Evolutionary conservation across 2,797 vertebrate genomes (phyloP).

Genomic region (Aulostomus chinensis): DNA sequence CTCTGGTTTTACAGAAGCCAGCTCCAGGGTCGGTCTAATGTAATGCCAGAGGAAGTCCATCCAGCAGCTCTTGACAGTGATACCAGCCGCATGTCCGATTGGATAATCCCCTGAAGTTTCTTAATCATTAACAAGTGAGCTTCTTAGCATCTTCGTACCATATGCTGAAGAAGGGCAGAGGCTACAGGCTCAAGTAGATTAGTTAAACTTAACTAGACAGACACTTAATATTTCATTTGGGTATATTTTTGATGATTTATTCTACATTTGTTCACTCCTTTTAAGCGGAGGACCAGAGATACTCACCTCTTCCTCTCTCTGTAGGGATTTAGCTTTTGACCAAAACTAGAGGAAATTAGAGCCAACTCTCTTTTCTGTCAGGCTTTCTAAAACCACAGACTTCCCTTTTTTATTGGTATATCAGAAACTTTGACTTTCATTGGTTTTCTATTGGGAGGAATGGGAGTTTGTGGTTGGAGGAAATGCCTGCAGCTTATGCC

Average conservation of each 20-base stretch:
- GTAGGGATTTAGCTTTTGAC: conserved; percentile 39
- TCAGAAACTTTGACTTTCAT: conserved; percentile 27
- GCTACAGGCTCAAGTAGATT: conserved; percentile 1
- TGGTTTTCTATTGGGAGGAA: conserved; percentile 15
- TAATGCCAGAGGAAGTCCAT: conserved; percentile 71
- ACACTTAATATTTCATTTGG: too few species aligned
- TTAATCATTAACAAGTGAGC: conserved; percentile 46
- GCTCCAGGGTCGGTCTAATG: conserved; percentile 72
- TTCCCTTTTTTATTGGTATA: conserved; percentile 24
- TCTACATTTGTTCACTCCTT: conserved; percentile 14
- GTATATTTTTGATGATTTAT: too few species aligned
- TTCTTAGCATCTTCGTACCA: background rate
- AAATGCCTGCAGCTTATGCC: conserved; percentile 10
- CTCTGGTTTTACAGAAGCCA: conserved; percentile 60
- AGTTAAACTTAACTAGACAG: too few species aligned
- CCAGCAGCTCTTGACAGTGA: conserved; percentile 49
- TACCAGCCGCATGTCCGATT: conserved; percentile 61
- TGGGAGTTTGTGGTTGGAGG: conserved; percentile 20
- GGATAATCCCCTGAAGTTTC: conserved; percentile 62
- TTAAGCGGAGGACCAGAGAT: conserved; percentile 18
- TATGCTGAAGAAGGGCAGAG: background rate
- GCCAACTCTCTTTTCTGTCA: conserved; percentile 39
- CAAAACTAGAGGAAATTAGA: conserved; percentile 54
- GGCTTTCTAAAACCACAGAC: conserved; percentile 51
- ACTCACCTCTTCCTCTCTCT: conserved; percentile 50